A percentile compares a stretch with the other conserved stretches of the same genome.
Conservation (phyloP, 1,140 invertebrate species). For the Agraylea sexmaculata region DNA sequence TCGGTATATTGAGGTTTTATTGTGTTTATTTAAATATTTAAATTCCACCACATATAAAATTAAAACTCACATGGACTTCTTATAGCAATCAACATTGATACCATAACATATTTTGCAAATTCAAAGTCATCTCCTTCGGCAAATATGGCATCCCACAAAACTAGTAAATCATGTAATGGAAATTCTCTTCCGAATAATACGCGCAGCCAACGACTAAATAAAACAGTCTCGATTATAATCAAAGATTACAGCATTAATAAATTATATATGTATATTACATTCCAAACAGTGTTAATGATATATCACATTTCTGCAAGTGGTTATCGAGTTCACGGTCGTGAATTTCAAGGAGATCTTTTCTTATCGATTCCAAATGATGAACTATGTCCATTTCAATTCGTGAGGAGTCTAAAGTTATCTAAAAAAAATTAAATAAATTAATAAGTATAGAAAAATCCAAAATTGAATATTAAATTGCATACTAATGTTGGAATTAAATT, state of each 20-base stretch:
- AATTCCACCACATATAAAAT: too few species aligned
- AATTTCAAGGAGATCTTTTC: conserved; percentile 49
- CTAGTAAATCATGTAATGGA: conserved; percentile 54
- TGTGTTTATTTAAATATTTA: too few species aligned
- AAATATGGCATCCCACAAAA: conserved; percentile 69
- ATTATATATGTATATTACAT: conserved; percentile 41
- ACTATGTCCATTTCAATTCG: conserved; percentile 40
- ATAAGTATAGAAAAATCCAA: not conserved
- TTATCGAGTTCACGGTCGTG: conserved; percentile 50
- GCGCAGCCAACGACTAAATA: conserved; percentile 56
- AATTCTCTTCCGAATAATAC: conserved; percentile 65
- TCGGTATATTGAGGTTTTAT: too few species aligned
- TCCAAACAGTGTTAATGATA: conserved; percentile 60
- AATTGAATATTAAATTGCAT: not conserved
- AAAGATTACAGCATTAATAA: not conserved
- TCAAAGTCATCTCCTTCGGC: conserved; percentile 51
- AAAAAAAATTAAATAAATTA: conserved; percentile 3
- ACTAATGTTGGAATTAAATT: too few species aligned
- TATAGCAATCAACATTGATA: conserved; percentile 58
- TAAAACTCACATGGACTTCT: conserved; percentile 50
- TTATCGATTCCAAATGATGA: conserved; percentile 49
- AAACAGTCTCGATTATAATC: not conserved
- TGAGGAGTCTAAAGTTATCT: conserved; percentile 4
- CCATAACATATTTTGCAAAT: conserved; percentile 58
- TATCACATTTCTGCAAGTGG: conserved; percentile 55